phyloP scores from a whole-genome alignment of 2,888 invertebrate species.

The Rambutsinella grinnellia region DNA sequence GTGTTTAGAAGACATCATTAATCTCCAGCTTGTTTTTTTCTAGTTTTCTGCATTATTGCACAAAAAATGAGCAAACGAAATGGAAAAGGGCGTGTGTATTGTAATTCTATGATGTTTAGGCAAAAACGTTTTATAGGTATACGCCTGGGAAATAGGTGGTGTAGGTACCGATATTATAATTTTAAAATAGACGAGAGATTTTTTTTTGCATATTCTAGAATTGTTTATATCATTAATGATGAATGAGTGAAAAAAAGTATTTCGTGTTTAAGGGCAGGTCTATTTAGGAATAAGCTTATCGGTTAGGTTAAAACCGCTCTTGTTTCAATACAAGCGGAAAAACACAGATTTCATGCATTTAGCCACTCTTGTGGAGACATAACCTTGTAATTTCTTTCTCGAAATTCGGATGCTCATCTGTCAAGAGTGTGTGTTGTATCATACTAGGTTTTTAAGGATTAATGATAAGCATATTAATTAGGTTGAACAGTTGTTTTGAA shows the following conservation, averaged over 20 bases:
- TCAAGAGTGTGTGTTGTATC: slow-evolving; percentile 40
- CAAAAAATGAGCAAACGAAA: background rate
- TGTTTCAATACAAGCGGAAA: too few relatives aligned
- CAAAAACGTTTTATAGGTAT: too few relatives aligned
- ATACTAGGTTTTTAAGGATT: slow-evolving; percentile 24
- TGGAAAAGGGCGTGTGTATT: slow-evolving; percentile 23
- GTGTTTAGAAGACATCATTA: background rate
- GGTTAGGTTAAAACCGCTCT: too few relatives aligned
- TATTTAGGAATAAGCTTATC: too few relatives aligned
- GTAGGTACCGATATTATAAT: too few relatives aligned
- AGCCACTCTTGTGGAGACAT: slow-evolving; percentile 37
- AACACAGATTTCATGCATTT: slow-evolving; percentile 45
- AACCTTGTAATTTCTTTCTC: slow-evolving; percentile 36
- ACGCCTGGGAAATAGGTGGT: too few relatives aligned
- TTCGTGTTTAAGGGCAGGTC: too few relatives aligned
- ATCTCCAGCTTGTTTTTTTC: background rate
- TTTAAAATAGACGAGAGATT: too few relatives aligned
- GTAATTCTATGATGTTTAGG: slow-evolving; percentile 9
- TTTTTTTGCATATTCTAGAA: too few relatives aligned
- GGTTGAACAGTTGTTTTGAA: too few relatives aligned
- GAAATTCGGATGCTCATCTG: slow-evolving; percentile 42
- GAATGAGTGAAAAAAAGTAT: too few relatives aligned
- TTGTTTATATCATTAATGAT: too few relatives aligned
- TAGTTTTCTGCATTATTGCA: background rate
- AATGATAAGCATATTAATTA: background rate